A percentile compares a stretch with the other conserved stretches of the same genome.
These are phyloP conservation scores for Malurus leucopterus DNA, from an alignment of 2,797 vertebrate genomes.

Conservation along the genomic window DNA sequence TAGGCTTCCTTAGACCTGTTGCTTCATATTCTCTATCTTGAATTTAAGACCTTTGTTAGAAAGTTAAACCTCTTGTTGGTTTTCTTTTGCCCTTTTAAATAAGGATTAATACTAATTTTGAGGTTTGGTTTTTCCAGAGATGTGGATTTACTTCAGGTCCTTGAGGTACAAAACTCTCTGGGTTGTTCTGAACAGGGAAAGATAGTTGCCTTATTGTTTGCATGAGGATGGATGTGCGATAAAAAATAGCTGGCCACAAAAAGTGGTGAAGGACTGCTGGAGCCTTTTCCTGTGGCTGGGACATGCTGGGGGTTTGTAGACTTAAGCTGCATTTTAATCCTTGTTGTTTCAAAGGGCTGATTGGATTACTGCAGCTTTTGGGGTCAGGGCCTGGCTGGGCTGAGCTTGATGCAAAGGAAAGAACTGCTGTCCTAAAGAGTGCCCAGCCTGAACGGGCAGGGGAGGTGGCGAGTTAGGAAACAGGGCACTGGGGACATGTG, in stretches of 20 bases:
- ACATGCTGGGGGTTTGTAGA: not conserved
- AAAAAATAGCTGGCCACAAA: rapidly evolving
- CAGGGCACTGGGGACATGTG: rapidly evolving
- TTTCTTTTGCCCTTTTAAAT: not conserved
- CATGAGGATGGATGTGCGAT: not conserved
- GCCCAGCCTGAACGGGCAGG: not conserved
- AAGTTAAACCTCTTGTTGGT: not conserved
- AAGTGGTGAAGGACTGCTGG: not conserved
- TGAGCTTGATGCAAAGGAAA: not conserved
- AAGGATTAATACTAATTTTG: not conserved
- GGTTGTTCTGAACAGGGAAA: not conserved
- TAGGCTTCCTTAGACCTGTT: not conserved
- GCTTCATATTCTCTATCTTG: not conserved
- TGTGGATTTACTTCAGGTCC: not conserved
- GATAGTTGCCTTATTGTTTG: not conserved
- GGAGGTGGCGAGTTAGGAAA: not conserved
- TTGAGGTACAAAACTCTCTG: not conserved
- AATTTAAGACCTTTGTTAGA: not conserved
- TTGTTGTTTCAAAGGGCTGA: not conserved
- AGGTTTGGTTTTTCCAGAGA: not conserved
- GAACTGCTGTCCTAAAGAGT: not conserved
- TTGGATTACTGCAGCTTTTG: not conserved
- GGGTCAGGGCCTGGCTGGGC: not conserved
- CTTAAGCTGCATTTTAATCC: not conserved
- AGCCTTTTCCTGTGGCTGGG: not conserved